Evolutionary conservation across 2,113 vertebrate species (phyloP).

Genomic region (Mystacornis crossleyi): DNA sequence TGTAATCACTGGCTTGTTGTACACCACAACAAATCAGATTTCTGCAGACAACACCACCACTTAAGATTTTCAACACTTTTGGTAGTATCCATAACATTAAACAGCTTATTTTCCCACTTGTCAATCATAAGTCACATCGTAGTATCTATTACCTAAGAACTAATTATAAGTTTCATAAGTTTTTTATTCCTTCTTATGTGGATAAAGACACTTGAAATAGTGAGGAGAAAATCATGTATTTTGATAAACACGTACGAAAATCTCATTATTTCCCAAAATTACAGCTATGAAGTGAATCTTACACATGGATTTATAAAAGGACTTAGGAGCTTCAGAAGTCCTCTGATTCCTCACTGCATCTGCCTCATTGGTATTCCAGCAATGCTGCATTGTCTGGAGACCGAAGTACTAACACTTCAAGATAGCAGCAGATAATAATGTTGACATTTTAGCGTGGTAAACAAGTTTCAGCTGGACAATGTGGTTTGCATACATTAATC

Average conservation of each 20-base stretch:
- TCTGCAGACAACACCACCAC: neutral
- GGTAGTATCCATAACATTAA: neutral
- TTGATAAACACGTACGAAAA: neutral
- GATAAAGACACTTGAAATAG: neutral
- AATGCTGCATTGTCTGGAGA: neutral
- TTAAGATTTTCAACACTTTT: neutral
- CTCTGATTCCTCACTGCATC: neutral
- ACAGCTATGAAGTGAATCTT: neutral
- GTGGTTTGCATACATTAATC: neutral
- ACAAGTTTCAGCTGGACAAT: constrained; percentile 9
- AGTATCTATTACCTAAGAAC: neutral
- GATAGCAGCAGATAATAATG: neutral
- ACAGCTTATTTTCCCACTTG: neutral
- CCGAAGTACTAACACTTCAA: neutral
- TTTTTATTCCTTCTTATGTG: neutral
- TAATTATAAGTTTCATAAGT: neutral
- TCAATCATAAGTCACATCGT: neutral
- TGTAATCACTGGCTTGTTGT: neutral
- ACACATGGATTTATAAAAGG: neutral
- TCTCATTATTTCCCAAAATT: neutral
- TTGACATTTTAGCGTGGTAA: neutral
- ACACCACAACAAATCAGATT: neutral
- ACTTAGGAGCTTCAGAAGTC: neutral
- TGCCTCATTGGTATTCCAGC: neutral
- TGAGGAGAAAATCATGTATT: neutral